Percentiles rank a stretch among this genome's conserved stretches.
Conservation (phyloP, 2,888 invertebrate genomes). For the Callyntrura guangdongensis region DNA sequence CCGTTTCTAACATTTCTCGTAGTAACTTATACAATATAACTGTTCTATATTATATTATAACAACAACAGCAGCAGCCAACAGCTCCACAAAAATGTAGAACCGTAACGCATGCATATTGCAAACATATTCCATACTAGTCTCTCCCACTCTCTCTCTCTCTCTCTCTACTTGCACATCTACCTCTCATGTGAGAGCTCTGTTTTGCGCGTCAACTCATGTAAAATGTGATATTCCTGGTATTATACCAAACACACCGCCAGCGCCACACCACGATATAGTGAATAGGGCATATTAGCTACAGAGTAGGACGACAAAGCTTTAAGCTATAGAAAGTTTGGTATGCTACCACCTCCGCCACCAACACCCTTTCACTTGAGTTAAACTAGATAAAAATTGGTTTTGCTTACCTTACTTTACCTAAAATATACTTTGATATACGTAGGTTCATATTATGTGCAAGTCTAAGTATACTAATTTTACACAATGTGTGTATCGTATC, state of each 20-base stretch:
- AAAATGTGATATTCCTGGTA: constrained; percentile 13
- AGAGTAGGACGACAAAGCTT: no score
- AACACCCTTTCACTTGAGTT: neutral
- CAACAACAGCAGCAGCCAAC: neutral
- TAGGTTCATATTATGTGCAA: no score
- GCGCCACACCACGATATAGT: no score
- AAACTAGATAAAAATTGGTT: neutral
- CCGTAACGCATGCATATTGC: neutral
- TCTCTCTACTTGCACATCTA: neutral
- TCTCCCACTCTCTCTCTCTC: neutral
- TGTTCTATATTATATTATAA: neutral
- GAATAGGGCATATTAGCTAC: no score
- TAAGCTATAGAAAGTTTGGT: neutral
- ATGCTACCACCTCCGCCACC: neutral
- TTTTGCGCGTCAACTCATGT: constrained; percentile 25
- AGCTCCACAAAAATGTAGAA: no score
- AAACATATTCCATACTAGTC: constrained; percentile 14
- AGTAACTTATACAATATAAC: neutral
- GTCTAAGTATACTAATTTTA: no score
- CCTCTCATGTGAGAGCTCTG: neutral
- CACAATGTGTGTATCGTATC: no score
- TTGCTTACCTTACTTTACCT: neutral
- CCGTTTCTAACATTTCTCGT: neutral
- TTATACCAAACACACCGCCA: neutral
- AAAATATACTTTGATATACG: no score